Evolutionary conservation across 2,113 vertebrate genomes (phyloP).

Genomic region (Micromys minutus): DNA sequence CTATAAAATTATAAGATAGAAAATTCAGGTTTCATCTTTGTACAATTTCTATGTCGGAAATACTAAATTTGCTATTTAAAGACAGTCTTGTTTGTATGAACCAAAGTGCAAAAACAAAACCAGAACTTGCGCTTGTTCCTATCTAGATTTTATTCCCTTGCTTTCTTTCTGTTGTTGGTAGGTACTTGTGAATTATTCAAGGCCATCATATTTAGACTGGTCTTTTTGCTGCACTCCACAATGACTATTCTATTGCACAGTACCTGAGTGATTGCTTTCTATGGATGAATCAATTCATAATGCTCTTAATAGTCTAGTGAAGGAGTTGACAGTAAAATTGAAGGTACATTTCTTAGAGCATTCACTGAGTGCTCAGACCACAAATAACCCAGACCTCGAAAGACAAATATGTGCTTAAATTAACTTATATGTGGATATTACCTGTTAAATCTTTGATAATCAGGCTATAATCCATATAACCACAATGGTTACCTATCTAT

Average conservation of each 20-base stretch:
- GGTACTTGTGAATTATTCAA: background rate
- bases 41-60: background rate
- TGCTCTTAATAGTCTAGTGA: background rate
- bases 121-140: background rate
- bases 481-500: too few species aligned
- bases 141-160: background rate
- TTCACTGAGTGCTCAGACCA: background rate
- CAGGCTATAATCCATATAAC: background rate
- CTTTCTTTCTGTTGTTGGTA: background rate
- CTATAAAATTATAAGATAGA: background rate
- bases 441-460: background rate
- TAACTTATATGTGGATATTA: background rate
- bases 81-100: too few species aligned
- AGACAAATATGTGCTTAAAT: background rate
- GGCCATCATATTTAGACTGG: background rate
- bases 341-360: background rate
- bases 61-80: background rate
- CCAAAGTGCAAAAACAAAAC: background rate
- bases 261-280: background rate
- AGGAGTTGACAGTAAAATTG: background rate
- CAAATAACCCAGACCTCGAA: background rate
- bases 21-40: background rate
- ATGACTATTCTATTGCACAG: background rate
- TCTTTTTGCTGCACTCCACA: background rate
- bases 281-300: background rate